Evolutionary conservation across 1,140 invertebrate genomes (phyloP).

Genomic region (Paraescarpia echinospica): DNA sequence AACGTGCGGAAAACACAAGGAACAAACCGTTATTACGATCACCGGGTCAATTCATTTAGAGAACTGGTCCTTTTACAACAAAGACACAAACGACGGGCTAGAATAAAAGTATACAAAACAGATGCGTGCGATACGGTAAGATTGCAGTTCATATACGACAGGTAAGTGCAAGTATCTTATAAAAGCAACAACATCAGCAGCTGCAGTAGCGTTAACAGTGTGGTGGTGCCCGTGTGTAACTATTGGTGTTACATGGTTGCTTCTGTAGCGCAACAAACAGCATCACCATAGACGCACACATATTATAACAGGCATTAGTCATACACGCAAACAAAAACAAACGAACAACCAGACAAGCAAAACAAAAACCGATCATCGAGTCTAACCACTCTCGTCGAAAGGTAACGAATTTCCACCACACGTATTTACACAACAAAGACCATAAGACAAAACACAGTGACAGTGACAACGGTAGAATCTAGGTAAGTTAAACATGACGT

Average conservation of each 20-base stretch:
- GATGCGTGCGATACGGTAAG: not conserved
- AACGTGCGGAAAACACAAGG: not conserved
- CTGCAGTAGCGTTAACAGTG: not conserved
- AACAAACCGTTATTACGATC: conserved; percentile 5
- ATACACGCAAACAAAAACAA: not conserved
- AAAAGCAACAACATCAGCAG: not conserved
- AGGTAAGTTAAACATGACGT: not conserved
- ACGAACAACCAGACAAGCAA: not conserved
- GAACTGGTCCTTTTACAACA: not conserved
- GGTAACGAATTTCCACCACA: not conserved
- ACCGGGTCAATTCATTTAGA: not conserved
- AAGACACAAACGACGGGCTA: not conserved
- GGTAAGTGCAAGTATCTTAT: not conserved
- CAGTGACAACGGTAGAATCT: not conserved
- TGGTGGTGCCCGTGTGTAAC: not conserved
- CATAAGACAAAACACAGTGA: not conserved
- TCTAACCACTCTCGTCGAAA: not conserved
- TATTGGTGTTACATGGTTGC: not conserved
- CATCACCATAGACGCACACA: not conserved
- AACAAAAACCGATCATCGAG: not conserved
- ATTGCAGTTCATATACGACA: not conserved
- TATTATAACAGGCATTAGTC: not conserved
- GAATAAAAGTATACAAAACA: not conserved
- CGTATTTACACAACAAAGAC: not conserved
- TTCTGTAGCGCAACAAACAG: not conserved